Evolutionary conservation across 2,888 invertebrate genomes (phyloP).

Genomic region (Agrenia bidenticulata): DNA sequence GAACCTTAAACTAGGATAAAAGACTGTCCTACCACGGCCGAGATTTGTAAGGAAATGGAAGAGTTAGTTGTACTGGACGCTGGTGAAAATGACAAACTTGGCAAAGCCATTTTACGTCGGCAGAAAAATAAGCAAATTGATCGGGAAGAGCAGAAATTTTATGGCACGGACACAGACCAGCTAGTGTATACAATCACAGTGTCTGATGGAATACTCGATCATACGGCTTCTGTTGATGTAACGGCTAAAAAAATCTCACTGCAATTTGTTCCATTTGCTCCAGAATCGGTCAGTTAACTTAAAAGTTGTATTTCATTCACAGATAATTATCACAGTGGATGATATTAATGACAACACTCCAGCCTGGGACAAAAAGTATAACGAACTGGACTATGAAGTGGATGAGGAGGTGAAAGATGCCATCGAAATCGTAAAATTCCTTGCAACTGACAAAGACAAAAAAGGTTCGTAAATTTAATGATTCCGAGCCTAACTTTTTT

Average conservation of each 20-base stretch:
- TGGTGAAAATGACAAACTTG: neutral
- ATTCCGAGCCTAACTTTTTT: no score
- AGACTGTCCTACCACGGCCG: slow-evolving; percentile 55
- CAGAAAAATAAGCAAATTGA: slow-evolving; percentile 16
- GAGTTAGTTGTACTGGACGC: slow-evolving; percentile 24
- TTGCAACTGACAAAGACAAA: slow-evolving; percentile 33
- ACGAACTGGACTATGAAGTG: neutral
- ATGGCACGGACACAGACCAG: slow-evolving; percentile 9
- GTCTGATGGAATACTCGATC: no score
- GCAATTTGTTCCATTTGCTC: no score
- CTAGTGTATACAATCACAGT: slow-evolving; percentile 21
- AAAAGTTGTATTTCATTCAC: no score
- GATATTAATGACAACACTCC: slow-evolving; percentile 25
- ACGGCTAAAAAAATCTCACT: no score
- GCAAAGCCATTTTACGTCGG: slow-evolving; percentile 24
- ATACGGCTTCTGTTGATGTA: no score
- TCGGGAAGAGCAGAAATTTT: slow-evolving; percentile 21
- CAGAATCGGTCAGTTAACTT: no score
- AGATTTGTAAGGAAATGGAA: slow-evolving; percentile 48
- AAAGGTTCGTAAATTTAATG: no score
- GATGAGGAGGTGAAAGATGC: slow-evolving; percentile 3
- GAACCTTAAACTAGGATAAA: no score
- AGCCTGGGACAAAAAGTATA: neutral
- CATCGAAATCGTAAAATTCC: slow-evolving; percentile 5
- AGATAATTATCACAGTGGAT: no score